Evolutionary conservation across 2,797 vertebrate species (phyloP).

Genomic region (Tapirus indicus): DNA sequence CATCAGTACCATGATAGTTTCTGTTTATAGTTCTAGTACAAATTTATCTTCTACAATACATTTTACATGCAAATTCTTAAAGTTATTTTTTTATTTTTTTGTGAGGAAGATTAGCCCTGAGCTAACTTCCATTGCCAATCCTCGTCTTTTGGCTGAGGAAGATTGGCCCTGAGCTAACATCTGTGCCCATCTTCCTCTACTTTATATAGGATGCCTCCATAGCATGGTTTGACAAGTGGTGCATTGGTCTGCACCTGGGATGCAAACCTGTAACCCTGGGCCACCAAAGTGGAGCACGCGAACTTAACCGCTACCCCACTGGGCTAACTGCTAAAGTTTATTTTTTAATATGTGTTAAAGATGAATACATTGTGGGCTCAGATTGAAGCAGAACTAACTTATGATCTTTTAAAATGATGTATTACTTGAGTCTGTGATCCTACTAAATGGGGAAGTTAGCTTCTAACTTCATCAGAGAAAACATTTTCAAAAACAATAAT

Average conservation of each 20-base stretch:
- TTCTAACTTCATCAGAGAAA: conserved; percentile 23
- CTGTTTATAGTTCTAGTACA: background rate
- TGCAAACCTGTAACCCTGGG: too few species aligned
- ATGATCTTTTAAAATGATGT: background rate
- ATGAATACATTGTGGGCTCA: conserved; percentile 22
- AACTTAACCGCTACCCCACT: too few species aligned
- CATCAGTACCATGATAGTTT: background rate
- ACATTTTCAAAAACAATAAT: background rate
- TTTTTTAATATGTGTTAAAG: conserved; percentile 3
- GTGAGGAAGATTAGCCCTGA: too few species aligned
- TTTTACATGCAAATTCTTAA: conserved; percentile 41
- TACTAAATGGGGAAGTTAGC: background rate
- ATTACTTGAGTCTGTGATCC: conserved; percentile 19
- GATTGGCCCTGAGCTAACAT: too few species aligned
- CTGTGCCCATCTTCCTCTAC: too few species aligned
- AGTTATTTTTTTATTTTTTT: background rate
- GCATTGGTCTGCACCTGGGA: too few species aligned
- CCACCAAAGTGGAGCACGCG: too few species aligned
- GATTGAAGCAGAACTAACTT: background rate
- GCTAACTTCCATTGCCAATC: too few species aligned
- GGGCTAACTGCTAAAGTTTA: background rate
- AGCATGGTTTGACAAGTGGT: too few species aligned
- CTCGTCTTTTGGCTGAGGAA: too few species aligned
- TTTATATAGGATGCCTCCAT: too few species aligned
- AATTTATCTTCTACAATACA: conserved; percentile 30